Conservation (phyloP, 2,113 vertebrate genomes). For the Apistogramma diplotaenia region DNA sequence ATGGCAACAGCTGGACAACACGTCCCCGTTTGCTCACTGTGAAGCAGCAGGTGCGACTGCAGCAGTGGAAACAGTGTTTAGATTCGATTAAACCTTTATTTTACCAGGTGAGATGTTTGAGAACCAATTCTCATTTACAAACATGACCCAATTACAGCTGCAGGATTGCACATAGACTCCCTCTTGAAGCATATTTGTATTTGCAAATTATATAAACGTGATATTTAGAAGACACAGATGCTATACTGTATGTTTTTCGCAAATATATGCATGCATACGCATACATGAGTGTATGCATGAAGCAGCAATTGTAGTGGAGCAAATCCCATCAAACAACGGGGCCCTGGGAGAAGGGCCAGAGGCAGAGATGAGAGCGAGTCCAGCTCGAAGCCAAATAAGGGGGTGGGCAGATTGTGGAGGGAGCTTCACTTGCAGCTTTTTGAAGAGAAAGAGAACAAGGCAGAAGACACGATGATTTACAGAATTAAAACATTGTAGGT, state of each 20-base stretch:
- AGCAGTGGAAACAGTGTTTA: not conserved
- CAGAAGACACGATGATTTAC: not conserved
- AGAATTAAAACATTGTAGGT: constrained; percentile 45
- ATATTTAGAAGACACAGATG: not conserved
- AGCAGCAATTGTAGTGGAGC: constrained; percentile 53
- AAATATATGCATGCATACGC: constrained; percentile 20
- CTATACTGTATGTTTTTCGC: not conserved
- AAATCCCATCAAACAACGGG: constrained; percentile 75
- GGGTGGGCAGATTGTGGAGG: constrained; percentile 27
- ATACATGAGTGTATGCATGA: constrained; percentile 22
- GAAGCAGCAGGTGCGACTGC: not conserved
- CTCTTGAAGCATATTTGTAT: not conserved
- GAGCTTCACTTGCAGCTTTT: constrained; percentile 35
- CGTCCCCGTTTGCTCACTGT: not conserved
- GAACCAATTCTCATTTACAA: too few species aligned
- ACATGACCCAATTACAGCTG: too few species aligned
- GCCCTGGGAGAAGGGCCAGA: constrained; percentile 72
- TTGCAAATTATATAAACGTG: not conserved
- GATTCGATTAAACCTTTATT: too few species aligned
- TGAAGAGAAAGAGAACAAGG: constrained; percentile 9
- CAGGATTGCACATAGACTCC: not conserved
- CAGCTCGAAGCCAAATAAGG: constrained; percentile 57
- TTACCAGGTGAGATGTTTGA: too few species aligned
- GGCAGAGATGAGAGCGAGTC: constrained; percentile 67
- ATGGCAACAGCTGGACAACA: not conserved